Evolutionary conservation across 2,888 invertebrate species (phyloP).

Genomic region (Tetheella fluctuosa): DNA sequence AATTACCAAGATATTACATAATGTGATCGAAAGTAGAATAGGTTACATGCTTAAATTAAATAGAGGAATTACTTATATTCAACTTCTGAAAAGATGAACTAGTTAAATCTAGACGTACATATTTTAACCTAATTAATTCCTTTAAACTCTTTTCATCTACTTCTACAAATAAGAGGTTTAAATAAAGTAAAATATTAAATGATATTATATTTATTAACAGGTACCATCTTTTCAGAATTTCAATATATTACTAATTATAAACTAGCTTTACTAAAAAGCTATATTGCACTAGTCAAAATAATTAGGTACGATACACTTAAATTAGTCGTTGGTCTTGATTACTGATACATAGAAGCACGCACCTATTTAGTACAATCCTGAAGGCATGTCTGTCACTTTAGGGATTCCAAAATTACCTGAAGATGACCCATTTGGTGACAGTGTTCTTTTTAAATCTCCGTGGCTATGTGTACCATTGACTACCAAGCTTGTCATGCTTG

Average conservation of each 20-base stretch:
- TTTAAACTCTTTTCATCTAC: background rate
- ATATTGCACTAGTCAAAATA: slow-evolving; percentile 79
- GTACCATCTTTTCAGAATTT: slow-evolving; percentile 28
- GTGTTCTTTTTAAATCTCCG: slow-evolving; percentile 72
- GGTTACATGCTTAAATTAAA: background rate
- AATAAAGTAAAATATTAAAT: background rate
- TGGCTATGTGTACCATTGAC: slow-evolving; percentile 74
- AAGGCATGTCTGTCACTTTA: slow-evolving; percentile 89
- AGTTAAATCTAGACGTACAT: background rate
- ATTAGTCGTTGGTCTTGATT: slow-evolving; percentile 81
- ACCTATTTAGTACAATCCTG: slow-evolving; percentile 86
- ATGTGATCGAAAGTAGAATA: slow-evolving; percentile 10
- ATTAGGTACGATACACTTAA: slow-evolving; percentile 73
- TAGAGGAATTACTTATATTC: slow-evolving; percentile 11
- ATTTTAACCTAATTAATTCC: background rate
- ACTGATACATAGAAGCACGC: slow-evolving; percentile 42
- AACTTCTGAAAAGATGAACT: slow-evolving; percentile 18
- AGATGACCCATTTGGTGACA: slow-evolving; percentile 67
- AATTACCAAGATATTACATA: slow-evolving; percentile 75
- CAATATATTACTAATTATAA: slow-evolving; percentile 21
- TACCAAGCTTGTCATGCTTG: slow-evolving; percentile 77
- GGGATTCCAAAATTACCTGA: slow-evolving; percentile 75
- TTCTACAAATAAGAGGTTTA: background rate
- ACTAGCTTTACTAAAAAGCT: slow-evolving; percentile 48
- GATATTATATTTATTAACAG: background rate